Percentiles rank a stretch among this genome's conserved stretches.
Evolutionary conservation across 92 coral and sea anemone species (phyloP).

Genomic region (Hydrozoanthus gracilis): DNA sequence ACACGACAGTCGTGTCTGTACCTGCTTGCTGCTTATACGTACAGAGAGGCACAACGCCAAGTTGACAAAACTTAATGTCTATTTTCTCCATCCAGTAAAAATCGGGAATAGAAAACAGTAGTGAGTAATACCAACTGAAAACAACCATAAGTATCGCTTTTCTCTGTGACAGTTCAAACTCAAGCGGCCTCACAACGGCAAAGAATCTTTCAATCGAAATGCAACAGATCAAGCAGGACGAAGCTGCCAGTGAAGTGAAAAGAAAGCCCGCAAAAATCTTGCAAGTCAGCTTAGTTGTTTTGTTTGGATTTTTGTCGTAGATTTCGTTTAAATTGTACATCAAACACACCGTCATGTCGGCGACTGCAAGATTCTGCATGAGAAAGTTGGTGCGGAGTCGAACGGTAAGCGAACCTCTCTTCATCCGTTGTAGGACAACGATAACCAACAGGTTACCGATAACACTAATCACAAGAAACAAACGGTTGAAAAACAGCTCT

Average conservation of each 20-base stretch:
- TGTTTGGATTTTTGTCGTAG: conserved; percentile 58
- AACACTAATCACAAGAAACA: conserved; percentile 70
- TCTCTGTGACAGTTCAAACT: conserved; percentile 67
- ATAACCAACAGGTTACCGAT: conserved; percentile 80
- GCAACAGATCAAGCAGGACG: conserved; percentile 78
- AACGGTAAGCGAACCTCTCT: conserved; percentile 51
- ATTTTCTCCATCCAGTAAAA: conserved; percentile 71
- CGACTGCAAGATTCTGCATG: conserved; percentile 74
- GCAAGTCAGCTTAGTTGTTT: conserved; percentile 64
- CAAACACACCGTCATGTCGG: conserved; percentile 83
- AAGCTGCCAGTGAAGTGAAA: conserved; percentile 71
- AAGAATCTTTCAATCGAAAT: conserved; percentile 89
- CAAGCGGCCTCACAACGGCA: conserved; percentile 88
- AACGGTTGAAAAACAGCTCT: conserved; percentile 75
- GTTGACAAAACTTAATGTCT: conserved; percentile 60
- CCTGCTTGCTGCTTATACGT: conserved; percentile 65
- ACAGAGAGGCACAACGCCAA: conserved; percentile 65
- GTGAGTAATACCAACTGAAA: conserved; percentile 86
- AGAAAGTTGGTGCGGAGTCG: conserved; percentile 72
- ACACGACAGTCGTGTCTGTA: conserved; percentile 59
- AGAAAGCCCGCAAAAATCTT: conserved; percentile 75
- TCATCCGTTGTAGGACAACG: conserved; percentile 75
- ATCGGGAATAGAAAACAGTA: conserved; percentile 76
- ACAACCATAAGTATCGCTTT: conserved; percentile 72
- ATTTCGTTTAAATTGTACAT: conserved; percentile 80